These are phyloP conservation scores for Hexactinellida sp. DNA, from an alignment of 37 sponge, comb jelly and placozoan species.

Conservation along the genomic window DNA sequence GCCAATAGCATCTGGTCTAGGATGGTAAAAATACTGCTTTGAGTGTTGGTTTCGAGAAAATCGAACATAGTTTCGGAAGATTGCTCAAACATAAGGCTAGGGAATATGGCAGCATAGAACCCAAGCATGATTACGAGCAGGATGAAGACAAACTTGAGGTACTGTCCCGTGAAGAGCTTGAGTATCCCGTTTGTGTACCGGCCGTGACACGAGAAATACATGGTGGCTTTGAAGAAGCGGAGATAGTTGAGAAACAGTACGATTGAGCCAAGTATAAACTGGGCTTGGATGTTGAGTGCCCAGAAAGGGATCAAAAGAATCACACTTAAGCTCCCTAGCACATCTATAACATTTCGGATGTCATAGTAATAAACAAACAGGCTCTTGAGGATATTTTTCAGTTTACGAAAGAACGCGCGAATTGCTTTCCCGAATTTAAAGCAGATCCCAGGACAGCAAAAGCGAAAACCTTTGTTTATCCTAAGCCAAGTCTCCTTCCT, in stretches of 20 bases:
- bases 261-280: background rate
- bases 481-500: background rate
- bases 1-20: background rate
- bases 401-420: background rate
- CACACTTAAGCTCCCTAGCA: background rate
- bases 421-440: background rate
- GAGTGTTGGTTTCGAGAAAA: background rate
- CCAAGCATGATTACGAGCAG: background rate
- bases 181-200: background rate
- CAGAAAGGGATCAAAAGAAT: background rate
- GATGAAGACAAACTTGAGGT: background rate
- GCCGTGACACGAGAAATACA: background rate
- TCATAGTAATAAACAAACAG: background rate
- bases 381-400: background rate
- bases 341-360: background rate
- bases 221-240: background rate
- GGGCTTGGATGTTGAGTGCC: background rate
- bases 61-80: background rate
- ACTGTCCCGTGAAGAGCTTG: conserved; percentile 3
- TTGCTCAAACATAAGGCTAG: background rate
- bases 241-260: background rate
- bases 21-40: background rate
- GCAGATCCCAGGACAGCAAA: background rate
- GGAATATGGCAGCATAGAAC: conserved; percentile 1
- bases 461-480: conserved; percentile 4